phyloP scores from a whole-genome alignment of 2,113 vertebrate species.

The Burhinus bistriatus region DNA sequence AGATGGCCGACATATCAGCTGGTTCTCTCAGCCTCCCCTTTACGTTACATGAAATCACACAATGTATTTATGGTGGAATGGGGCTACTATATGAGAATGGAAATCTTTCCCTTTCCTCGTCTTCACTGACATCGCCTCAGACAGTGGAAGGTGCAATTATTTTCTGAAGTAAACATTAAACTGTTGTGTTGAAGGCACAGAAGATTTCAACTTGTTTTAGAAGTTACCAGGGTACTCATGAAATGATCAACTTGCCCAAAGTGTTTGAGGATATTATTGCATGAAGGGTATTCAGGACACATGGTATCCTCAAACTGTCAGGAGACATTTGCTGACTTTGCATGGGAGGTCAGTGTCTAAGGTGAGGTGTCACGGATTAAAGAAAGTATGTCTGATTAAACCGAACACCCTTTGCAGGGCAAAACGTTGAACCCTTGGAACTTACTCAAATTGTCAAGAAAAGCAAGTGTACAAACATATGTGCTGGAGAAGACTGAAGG shows the following conservation, averaged over 20 bases:
- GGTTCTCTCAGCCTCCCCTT: not conserved
- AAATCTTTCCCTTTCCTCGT: not conserved
- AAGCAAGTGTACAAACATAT: not conserved
- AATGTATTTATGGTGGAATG: not conserved
- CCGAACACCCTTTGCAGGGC: conserved; percentile 25
- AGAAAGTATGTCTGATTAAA: conserved; percentile 45
- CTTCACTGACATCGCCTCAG: not conserved
- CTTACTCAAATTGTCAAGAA: not conserved
- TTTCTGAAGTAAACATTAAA: not conserved
- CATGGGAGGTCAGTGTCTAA: conserved; percentile 40
- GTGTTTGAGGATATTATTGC: not conserved
- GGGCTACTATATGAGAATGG: not conserved
- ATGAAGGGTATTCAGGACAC: conserved; percentile 22
- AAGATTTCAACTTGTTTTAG: not conserved
- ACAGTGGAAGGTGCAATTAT: not conserved
- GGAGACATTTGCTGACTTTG: conserved; percentile 35
- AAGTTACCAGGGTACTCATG: not conserved
- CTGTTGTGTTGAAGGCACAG: not conserved
- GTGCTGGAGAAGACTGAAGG: not conserved
- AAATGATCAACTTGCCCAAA: not conserved
- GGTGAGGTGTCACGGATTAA: conserved; percentile 41
- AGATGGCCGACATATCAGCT: not conserved
- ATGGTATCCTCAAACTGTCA: conserved; percentile 25
- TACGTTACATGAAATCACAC: not conserved
- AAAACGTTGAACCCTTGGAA: not conserved